Base-by-base conservation (phyloP, 1,140 invertebrate genomes). In the Dreissena rostriformis region DNA sequence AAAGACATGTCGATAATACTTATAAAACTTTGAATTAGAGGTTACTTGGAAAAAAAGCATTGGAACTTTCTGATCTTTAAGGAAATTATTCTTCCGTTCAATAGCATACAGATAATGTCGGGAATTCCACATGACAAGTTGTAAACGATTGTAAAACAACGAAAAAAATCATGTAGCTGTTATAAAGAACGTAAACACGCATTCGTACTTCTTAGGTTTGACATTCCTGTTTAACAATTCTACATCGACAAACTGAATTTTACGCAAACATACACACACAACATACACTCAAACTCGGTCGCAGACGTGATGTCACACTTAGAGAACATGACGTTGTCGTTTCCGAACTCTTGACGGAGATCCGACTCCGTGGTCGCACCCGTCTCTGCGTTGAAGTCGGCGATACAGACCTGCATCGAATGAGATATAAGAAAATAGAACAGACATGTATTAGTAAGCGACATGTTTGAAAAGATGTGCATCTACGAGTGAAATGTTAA, bases 221-320 rank as follows among this genome's bases (percentile, higher is more conserved):
- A 63, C 57, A n/a, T n/a, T 63, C 19, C 57, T 12, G 19, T 24
- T 63, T n/a, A 19, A 63, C 19, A 63, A 24, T 12, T 2, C 6
- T 24, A n/a, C 57, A n/a, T 24, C 2, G 19, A 63, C 2, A 5
- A 63, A 19, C 55, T 14, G n/a, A 57, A 14, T n/a, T 2, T 63
- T 63, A 24, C 57, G 24, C 24, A 63, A 63, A 63, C 57, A 63
- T 63, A 19, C 2, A n/a, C 24, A 6, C 19, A 63, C 24, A 53
- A 17, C 66, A 49, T 39, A 81, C 79, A 68, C 52, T 72, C 68
- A 66, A 73, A 81, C 5, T 73, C 79, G 4, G 53, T 65, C 22
- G 72, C 17, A 49, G 81, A 83, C 28, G 63, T 67, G n/a, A 83
- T 73, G 66, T 83, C 49, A 70, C 81, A 83, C 51, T 68, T 49